Evolutionary conservation across 2,888 invertebrate genomes (phyloP), one percentile per base, ranked within the genome.

Genomic region (Galerucella nymphaeae): DNA sequence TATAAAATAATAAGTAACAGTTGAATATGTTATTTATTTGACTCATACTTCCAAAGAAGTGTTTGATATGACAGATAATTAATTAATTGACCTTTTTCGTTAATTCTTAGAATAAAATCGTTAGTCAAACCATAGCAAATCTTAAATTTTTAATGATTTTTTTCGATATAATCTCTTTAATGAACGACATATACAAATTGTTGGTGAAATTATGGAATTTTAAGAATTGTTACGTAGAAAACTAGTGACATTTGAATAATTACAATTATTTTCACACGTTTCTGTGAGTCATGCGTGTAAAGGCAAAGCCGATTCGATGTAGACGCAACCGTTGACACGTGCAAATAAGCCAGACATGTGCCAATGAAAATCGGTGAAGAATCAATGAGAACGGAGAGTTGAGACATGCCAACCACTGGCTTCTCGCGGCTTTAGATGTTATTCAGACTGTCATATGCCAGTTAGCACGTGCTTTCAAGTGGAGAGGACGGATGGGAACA

Each of bases 61-160:
- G 58, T 58, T 58, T 8, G 58, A 58, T 58, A 6, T 58, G 58
- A 58, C 58, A 58, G 58, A 23, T 58, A 58, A 58, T 58, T 58
- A 58, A 58, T 30, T n/a, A 23, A 23, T 30, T 58, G 30, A 58
- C 58, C 58, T 58, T 23, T 5, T 20, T 57, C 20, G 18, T 57
- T 57, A 57, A 11, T 57, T 57, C 58, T 58, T 16, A 58, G 58
- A 58, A 58, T 58, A 14, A 30, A 58, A 30, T 58, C 58, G 23
- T 58, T 23, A 14, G 30, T 58, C n/a, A 16, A 58, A 30, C 58
- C 58, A 30, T 58, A 30, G n/a, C 30, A 58, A 58, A 58, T 30
- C 13, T 53, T 18, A 53, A 53, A 53, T 18, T 6, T 53, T 50
- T 9, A 16, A n/a, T 50, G 14, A 16, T 50, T 53, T 53, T 18